Conservation (phyloP, 2,113 vertebrate genomes). For the Scytalopus superciliaris region DNA sequence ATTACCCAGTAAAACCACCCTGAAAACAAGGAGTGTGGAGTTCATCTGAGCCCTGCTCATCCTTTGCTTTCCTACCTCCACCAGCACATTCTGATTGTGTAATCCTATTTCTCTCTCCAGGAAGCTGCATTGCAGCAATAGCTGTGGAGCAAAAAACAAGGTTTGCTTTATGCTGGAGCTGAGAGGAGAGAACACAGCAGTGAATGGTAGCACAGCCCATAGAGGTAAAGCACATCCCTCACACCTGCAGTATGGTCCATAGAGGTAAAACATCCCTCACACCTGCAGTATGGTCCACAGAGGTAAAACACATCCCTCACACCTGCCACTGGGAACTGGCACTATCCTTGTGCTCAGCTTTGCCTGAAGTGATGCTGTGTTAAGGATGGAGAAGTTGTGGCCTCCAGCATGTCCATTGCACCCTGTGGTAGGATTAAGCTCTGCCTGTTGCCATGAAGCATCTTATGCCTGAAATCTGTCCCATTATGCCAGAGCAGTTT, state of each 20-base stretch:
- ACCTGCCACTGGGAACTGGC: fast-evolving
- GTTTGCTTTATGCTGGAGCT: neutral
- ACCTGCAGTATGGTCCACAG: neutral
- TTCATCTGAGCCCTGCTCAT: neutral
- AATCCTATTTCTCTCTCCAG: constrained; percentile 9
- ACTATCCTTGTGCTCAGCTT: neutral
- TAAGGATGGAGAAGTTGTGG: neutral
- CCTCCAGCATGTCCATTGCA: neutral
- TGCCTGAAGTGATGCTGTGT: neutral
- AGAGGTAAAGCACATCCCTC: neutral
- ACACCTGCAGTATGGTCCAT: neutral
- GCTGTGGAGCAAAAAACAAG: neutral
- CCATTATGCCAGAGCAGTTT: neutral
- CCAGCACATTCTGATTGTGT: neutral
- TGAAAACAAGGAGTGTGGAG: neutral
- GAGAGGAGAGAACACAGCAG: neutral
- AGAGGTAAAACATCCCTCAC: neutral
- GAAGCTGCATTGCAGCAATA: constrained; percentile 58
- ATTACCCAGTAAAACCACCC: neutral
- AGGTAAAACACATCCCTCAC: neutral
- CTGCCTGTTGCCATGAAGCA: neutral
- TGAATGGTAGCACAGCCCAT: neutral
- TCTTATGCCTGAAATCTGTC: neutral
- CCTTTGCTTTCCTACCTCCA: constrained; percentile 16
- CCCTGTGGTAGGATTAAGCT: neutral